Evolutionary conservation across 2,113 vertebrate genomes (phyloP).

Genomic region (Maccullochella peelii): DNA sequence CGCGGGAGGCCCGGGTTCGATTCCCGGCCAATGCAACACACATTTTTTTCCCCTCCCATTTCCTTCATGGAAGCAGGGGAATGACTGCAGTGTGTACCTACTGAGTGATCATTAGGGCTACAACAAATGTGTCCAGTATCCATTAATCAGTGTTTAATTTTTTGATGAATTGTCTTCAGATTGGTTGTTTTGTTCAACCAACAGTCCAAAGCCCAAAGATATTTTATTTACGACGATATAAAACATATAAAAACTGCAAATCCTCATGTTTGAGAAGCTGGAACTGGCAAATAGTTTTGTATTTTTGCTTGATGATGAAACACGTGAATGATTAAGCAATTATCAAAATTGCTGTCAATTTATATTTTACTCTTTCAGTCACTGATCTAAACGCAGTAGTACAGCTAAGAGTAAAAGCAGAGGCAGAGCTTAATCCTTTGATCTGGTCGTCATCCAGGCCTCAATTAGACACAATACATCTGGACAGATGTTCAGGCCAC

Average conservation of each 20-base stretch:
- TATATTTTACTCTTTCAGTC: background rate
- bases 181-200: no score
- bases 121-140: background rate
- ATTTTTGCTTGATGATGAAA: background rate
- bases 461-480: constrained; percentile 57
- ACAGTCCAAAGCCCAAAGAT: background rate
- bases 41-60: background rate
- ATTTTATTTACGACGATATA: background rate
- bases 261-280: background rate
- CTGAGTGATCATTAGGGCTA: background rate
- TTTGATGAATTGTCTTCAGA: no score
- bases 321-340: background rate
- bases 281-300: background rate
- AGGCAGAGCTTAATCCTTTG: constrained; percentile 56
- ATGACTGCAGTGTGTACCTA: no score
- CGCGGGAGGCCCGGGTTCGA: constrained; percentile 80
- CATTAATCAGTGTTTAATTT: background rate
- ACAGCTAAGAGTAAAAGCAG: background rate
- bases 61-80: no score
- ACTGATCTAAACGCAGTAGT: constrained; percentile 4
- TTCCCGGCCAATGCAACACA: constrained; percentile 79
- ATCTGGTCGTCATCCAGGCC: constrained; percentile 50
- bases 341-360: background rate
- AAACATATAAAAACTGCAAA: background rate
- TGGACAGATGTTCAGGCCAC: constrained; percentile 69